Base-by-base conservation (phyloP, 2,113 vertebrate species). In the Nibea albiflora region DNA sequence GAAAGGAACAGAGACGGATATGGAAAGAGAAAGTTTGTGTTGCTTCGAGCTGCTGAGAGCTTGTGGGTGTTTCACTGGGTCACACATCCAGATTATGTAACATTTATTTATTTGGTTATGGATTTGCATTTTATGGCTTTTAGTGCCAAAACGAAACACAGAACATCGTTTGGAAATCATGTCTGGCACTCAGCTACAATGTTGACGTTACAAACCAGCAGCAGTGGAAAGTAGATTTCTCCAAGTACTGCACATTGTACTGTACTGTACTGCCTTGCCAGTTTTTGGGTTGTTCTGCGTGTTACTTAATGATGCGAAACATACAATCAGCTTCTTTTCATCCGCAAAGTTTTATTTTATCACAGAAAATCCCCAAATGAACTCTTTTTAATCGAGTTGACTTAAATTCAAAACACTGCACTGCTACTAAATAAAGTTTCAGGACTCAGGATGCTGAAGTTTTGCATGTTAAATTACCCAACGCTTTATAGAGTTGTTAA, bases 51-150 rank as follows among this genome's bases (percentile, higher is more conserved):
- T 62, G 82, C 4, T 49, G 58, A 70, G 12, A 73, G 44, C 66
- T 58, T 22, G 87, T 83, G 87, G 74, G 83, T 57, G 84, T 88
- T 82, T 84, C 28, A 73, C 42, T 78, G 66, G 84, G 84, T 88
- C 80, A 84, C 73, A 85, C 78, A 62, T 77, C 53, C 3, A 53
- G 14, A 79, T 87, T 85, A 82, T 10, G 78, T 57, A 86, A 86
- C 61, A 2, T 49, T 35, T 81, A 69, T 79, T 78, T 74, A 42
- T 76, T 63, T 70, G 22, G 60, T 71, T 66, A n/a, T 70, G 35
- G 26, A 11, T 78, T 75, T 80, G 39, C 61, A 74, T 71, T 81
- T 62, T 46, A 70, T 65, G 19, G 20, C 50, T 65, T 65, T 76
- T 19, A 28, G 31, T 52, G 20, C 16, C 47, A 54, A 60, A 67